Conservation (phyloP, 1,140 invertebrate species). For the Drosophila paulistorum region DNA sequence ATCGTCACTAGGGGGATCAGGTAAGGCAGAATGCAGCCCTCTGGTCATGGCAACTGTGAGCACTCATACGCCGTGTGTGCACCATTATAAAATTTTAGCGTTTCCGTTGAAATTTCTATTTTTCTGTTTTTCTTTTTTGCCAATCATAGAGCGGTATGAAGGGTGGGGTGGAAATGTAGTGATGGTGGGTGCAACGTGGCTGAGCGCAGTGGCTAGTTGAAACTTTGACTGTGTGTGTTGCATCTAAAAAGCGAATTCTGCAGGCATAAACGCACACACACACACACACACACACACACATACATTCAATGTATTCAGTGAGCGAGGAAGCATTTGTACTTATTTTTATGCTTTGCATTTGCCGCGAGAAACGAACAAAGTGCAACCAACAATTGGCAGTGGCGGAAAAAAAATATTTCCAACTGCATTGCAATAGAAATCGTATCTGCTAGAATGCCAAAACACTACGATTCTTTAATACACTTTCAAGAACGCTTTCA, state of each 20-base stretch:
- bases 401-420: not conserved
- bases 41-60: slow-evolving; percentile 38
- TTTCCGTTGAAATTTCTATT: slow-evolving; percentile 55
- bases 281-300: not conserved
- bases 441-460: not conserved
- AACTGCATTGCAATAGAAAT: slow-evolving; percentile 15
- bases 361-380: slow-evolving; percentile 46
- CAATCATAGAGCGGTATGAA: slow-evolving; percentile 24
- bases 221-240: slow-evolving; percentile 43
- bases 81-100: slow-evolving; percentile 57
- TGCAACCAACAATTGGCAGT: slow-evolving; percentile 46
- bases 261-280: slow-evolving; percentile 21
- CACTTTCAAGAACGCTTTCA: not conserved
- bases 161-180: not conserved
- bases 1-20: not conserved
- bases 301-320: not conserved
- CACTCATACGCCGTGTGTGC: slow-evolving; percentile 49
- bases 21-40: not conserved
- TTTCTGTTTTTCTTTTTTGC: slow-evolving; percentile 28
- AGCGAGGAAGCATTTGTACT: slow-evolving; percentile 26
- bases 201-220: slow-evolving; percentile 16
- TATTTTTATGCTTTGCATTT: slow-evolving; percentile 56
- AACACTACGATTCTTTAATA: not conserved
- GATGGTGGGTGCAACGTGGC: not conserved
- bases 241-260: slow-evolving; percentile 51